Conservation (phyloP, 2,113 vertebrate species). For the Rhabdornis inornatus region DNA sequence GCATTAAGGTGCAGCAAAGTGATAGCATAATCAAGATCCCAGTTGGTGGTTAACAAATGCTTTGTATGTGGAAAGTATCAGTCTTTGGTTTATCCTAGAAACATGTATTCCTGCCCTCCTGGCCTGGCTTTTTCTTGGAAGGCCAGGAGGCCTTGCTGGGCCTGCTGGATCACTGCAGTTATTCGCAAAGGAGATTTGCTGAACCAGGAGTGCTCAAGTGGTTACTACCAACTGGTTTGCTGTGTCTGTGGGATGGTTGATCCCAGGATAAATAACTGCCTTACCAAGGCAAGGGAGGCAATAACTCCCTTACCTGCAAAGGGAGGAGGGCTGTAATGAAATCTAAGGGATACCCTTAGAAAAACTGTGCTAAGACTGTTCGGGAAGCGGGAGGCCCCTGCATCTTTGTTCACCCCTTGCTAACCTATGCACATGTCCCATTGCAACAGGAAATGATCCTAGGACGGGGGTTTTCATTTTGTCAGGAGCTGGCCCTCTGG, state of each 20-base stretch:
- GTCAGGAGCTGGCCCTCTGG: neutral
- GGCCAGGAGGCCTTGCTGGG: neutral
- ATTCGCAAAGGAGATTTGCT: accelerated
- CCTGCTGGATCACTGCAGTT: neutral
- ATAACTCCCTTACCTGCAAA: neutral
- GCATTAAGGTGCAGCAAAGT: neutral
- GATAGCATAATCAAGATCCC: accelerated
- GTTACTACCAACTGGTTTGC: neutral
- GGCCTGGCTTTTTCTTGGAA: neutral
- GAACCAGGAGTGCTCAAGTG: neutral
- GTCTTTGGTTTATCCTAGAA: neutral
- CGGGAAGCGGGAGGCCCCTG: neutral
- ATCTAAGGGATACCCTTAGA: neutral
- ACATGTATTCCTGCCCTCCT: neutral
- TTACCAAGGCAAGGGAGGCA: neutral
- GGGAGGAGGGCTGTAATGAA: neutral
- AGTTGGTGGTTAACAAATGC: neutral
- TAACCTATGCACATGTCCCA: neutral
- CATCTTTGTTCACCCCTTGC: neutral
- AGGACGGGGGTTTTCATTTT: neutral
- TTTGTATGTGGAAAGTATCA: neutral
- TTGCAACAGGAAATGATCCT: neutral
- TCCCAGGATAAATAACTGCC: neutral
- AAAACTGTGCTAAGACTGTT: neutral
- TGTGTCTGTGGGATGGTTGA: neutral